Evolutionary conservation across 2,888 invertebrate species (phyloP), one percentile per base, ranked within the genome.

Genomic region (Allygus modestus): DNA sequence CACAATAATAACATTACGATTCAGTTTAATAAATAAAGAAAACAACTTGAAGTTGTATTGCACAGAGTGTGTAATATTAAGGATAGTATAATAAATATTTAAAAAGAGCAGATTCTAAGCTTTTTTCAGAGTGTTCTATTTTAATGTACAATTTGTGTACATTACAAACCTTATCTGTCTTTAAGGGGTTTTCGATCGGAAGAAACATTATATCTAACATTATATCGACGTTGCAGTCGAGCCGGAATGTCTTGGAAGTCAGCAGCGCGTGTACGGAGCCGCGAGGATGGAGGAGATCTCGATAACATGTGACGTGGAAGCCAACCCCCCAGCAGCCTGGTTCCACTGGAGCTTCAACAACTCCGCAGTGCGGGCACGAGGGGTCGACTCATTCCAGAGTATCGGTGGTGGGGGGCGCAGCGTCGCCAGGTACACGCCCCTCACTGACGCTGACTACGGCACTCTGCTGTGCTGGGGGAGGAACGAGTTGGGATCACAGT

Each of bases 301-400:
- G 89, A 93, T 96, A 87, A 91, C 93, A 17, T 96, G 92, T 89
- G 94, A 94, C 88, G 91, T 96, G 61, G 95, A 96, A 87, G 95
- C 96, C 0, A 96, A 96, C 89, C 97, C 97, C 11, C 92, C 92
- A 89, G 94, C 94, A 87, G 92, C 94, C 46, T 92, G 92, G 87
- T 95, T 94, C 90, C 92, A 92, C 85, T 95, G 95, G 95, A 94
- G 94, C 90, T 95, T 96, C 91, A 96, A 96, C 92, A 95, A 94
- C 89, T 93, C 94, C 54, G 93, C 93, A 87, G 95, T 95, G 88
- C 92, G 93, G 43, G 92, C 94, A 86, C 95, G 95, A 90, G 94
- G 95, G 88, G 92, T 94, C 17, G 92, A 93, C 86, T 93, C 93
- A 84, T 92, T 87, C 20, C 89, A 93, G 87, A 92, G 94, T 86